Percentiles rank a stretch among this genome's conserved stretches.
Conservation (phyloP, 2,797 vertebrate species). For the Lithobates sylvaticus region DNA sequence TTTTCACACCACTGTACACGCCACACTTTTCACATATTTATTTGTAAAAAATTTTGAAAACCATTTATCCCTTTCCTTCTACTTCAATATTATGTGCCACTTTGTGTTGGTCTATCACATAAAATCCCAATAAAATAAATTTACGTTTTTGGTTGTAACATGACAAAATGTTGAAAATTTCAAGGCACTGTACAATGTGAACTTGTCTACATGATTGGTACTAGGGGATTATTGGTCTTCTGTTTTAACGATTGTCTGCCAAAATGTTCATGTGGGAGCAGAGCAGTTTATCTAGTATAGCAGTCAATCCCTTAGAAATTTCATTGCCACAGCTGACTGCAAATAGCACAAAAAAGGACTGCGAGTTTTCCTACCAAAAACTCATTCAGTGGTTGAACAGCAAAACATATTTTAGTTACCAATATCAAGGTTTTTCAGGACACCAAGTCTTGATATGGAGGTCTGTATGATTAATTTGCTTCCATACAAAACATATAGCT, state of each 20-base stretch:
- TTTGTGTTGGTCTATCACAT: too few species aligned
- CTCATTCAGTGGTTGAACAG: background rate
- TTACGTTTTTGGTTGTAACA: too few species aligned
- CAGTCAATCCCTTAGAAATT: background rate
- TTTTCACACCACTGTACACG: too few species aligned
- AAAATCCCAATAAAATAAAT: too few species aligned
- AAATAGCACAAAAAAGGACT: background rate
- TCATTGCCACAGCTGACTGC: background rate
- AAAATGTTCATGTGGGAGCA: background rate
- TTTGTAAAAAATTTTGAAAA: too few species aligned
- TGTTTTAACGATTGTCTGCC: background rate
- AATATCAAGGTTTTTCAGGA: background rate
- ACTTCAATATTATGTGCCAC: too few species aligned
- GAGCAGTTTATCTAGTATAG: background rate
- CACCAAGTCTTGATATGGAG: background rate
- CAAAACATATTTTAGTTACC: background rate
- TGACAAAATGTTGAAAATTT: too few species aligned
- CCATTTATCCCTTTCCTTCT: too few species aligned
- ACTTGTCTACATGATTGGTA: too few species aligned
- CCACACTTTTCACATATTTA: too few species aligned
- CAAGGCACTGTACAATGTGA: too few species aligned
- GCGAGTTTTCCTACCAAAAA: background rate
- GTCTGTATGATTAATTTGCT: background rate
- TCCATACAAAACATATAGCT: conserved; percentile 1
- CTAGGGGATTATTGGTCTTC: too few species aligned